phyloP scores from a whole-genome alignment of 2,888 invertebrate species.

The Aphidoletes aphidimyza region DNA sequence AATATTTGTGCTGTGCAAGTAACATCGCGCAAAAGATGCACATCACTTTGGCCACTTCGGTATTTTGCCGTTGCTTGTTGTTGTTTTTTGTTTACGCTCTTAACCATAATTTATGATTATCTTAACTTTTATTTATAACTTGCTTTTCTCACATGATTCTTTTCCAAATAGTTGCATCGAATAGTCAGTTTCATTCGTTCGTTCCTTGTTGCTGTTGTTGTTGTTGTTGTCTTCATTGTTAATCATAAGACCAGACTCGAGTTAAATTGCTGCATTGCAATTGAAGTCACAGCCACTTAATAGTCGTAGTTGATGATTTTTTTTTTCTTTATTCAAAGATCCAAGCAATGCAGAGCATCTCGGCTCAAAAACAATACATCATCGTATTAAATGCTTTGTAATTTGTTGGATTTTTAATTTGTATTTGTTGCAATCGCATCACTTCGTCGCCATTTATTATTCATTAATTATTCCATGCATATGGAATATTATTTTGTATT shows the following conservation, averaged over 20 bases:
- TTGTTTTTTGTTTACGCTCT: slow-evolving; percentile 40
- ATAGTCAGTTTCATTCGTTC: too few relatives aligned
- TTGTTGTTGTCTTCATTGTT: background rate
- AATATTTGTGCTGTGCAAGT: background rate
- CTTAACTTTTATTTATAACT: slow-evolving; percentile 49
- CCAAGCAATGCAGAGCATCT: slow-evolving; percentile 14
- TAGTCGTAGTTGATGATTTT: too few relatives aligned
- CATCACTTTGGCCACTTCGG: background rate
- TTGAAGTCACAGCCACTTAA: slow-evolving; percentile 15
- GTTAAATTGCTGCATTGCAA: background rate
- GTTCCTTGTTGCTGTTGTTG: background rate
- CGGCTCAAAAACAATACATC: slow-evolving; percentile 1
- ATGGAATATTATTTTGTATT: background rate
- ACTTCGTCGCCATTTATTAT: slow-evolving; percentile 24
- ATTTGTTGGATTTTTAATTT: slow-evolving; percentile 51
- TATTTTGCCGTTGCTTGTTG: too few relatives aligned
- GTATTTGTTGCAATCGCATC: slow-evolving; percentile 40
- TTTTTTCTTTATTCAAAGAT: too few relatives aligned
- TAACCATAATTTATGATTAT: slow-evolving; percentile 46
- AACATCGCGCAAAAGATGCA: slow-evolving; percentile 28
- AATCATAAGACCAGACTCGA: background rate
- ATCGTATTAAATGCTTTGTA: slow-evolving; percentile 42
- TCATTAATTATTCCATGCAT: slow-evolving; percentile 49
- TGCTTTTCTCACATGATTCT: slow-evolving; percentile 44
- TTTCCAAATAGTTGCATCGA: background rate